Evolutionary conservation across 2,113 vertebrate genomes (phyloP), one percentile per base, ranked within the genome.

Genomic region (Rattus rattus): DNA sequence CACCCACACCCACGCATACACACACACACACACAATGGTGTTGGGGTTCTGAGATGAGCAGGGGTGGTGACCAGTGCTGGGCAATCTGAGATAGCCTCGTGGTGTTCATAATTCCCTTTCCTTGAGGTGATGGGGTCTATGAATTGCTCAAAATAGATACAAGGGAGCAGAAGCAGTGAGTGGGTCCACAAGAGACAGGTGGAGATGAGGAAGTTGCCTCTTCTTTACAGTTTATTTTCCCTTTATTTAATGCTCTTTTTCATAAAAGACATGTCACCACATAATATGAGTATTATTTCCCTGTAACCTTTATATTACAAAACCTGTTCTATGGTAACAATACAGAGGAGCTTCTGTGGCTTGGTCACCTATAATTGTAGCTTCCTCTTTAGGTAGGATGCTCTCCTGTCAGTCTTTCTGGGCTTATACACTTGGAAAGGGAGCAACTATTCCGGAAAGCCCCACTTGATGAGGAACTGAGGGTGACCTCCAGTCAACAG

Each of bases 201-300:
- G 95, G 97, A 97, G 97, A 97, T 63, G 63, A 96, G 88, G 90
- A 94, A 93, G 59, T 84, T 92, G 28, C 54, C 89, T 96, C 97
- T 98, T 98, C 97, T 98, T 99, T 99, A 99, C 99, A 98, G 97
- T 98, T 97, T 93, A 47, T 81, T 93, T 94, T 73, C 88, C 52
- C 54, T 95, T 94, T 96, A 97, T 95, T 96, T 98, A 96, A 97
- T 98, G 97, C 97, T 98, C 95, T 98, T 97, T 95, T 98, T 97
- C 43, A 98, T 98, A 96, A 98, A 97, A 98, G 92, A 96, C 95
- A 96, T 98, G 99, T 98, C 98, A 98, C 98, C 97, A 97, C 98
- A 98, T 93, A 94, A 95, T 97, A 96, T 98, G 98, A 98, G 97
- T 98, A 96, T 99, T 98, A 43, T 98, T 98, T 98, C 97, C 98